phyloP scores from a whole-genome alignment of 2,113 vertebrate species.

The Sorex fumeus region DNA sequence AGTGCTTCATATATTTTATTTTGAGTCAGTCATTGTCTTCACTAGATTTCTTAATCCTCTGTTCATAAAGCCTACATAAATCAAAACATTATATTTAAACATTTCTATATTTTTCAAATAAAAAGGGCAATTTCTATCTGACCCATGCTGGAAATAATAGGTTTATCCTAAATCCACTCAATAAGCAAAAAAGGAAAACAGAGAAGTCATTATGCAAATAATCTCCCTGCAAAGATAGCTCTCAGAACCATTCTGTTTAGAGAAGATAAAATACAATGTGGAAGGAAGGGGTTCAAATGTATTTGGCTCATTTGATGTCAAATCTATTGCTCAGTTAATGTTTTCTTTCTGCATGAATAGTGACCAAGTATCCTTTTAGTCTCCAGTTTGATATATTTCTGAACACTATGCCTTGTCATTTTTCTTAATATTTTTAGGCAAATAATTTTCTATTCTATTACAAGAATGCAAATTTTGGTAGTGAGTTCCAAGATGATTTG shows the following conservation, averaged over 20 bases:
- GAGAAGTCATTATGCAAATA: not conserved
- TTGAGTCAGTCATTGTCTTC: not conserved
- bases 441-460: not conserved
- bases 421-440: not conserved
- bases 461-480: not conserved
- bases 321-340: not conserved
- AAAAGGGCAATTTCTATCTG: conserved; percentile 5
- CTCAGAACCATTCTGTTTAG: not conserved
- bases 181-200: not conserved
- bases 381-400: not conserved
- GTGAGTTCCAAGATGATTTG: not conserved
- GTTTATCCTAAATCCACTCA: conserved; percentile 7
- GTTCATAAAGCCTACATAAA: not conserved
- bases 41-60: not conserved
- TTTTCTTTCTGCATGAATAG: not conserved
- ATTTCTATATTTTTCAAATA: not conserved
- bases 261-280: not conserved
- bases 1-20: not conserved
- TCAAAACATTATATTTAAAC: conserved; percentile 1
- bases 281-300: not conserved
- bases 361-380: not conserved
- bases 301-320: conserved; percentile 5
- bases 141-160: conserved; percentile 14
- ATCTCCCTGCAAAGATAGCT: not conserved
- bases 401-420: not conserved